These are phyloP conservation scores for Eptatretus burgeri DNA, from an alignment of 2,113 vertebrate species.

Conservation along the genomic window DNA sequence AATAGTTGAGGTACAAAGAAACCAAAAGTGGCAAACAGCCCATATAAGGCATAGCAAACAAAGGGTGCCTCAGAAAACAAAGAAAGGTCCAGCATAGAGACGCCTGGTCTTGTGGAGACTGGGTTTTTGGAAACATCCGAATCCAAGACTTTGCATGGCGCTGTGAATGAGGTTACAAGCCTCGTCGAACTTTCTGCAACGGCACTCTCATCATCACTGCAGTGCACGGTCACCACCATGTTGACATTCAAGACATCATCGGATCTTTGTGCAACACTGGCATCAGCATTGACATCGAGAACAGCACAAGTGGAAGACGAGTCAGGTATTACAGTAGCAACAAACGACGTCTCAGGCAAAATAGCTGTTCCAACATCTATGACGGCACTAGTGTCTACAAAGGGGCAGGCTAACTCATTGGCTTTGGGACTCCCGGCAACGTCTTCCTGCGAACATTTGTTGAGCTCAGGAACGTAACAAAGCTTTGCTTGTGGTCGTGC, in stretches of 20 bases:
- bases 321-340: neutral
- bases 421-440: neutral
- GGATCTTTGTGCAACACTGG: neutral
- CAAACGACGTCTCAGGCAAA: neutral
- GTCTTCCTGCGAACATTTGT: neutral
- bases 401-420: neutral
- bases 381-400: neutral
- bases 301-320: too few relatives aligned
- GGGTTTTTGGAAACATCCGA: neutral
- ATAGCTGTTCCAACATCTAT: constrained; percentile 38
- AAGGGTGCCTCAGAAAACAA: constrained; percentile 48
- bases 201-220: neutral
- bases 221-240: neutral
- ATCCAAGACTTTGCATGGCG: neutral
- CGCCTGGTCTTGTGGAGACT: constrained; percentile 5
- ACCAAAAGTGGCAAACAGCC: constrained; percentile 65
- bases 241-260: neutral
- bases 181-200: too few relatives aligned
- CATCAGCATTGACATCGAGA: neutral
- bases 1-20: constrained; percentile 75
- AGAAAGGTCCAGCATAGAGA: constrained; percentile 44
- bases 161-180: neutral
- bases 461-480: neutral
- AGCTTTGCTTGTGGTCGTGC: neutral
- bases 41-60: constrained; percentile 59